Conservation (phyloP, 2,797 vertebrate species). For the Diplodus puntazzo region DNA sequence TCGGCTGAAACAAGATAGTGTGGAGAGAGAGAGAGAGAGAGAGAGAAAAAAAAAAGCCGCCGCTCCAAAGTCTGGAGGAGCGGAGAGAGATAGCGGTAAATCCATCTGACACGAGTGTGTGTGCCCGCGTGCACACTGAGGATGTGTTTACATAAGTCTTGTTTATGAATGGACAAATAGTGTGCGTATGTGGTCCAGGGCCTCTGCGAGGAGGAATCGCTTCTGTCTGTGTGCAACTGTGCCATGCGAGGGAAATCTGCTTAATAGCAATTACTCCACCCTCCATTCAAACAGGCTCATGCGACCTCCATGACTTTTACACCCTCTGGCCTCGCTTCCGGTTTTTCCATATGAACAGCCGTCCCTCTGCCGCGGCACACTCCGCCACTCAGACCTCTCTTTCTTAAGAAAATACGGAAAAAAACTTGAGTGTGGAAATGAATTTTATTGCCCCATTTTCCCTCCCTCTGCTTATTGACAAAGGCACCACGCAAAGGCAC, state of each 20-base stretch:
- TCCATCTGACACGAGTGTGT: slow-evolving; percentile 54
- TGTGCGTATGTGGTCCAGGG: slow-evolving; percentile 75
- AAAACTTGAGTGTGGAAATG: slow-evolving; percentile 57
- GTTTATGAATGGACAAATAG: slow-evolving; percentile 64
- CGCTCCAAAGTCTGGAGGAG: slow-evolving; percentile 43
- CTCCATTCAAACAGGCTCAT: slow-evolving; percentile 78
- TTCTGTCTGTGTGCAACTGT: slow-evolving; percentile 38
- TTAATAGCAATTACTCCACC: slow-evolving; percentile 81
- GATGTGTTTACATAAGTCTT: slow-evolving; percentile 68
- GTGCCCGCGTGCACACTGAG: slow-evolving; percentile 43
- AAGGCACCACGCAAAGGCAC: slow-evolving; percentile 48
- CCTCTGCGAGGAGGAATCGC: slow-evolving; percentile 16
- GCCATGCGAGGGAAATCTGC: slow-evolving; percentile 35
- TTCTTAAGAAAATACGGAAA: slow-evolving; percentile 62
- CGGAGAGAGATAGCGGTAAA: slow-evolving; percentile 58
- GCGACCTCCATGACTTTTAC: slow-evolving; percentile 77
- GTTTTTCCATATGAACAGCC: slow-evolving; percentile 73
- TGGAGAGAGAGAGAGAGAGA: slow-evolving; percentile 23
- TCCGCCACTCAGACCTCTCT: slow-evolving; percentile 50
- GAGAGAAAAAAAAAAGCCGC: slow-evolving; percentile 20
- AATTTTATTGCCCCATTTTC: slow-evolving; percentile 76
- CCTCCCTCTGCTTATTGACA: slow-evolving; percentile 67
- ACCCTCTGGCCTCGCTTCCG: slow-evolving; percentile 70
- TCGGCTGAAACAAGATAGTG: slow-evolving; percentile 55
- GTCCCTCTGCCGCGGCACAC: slow-evolving; percentile 71